Evolutionary conservation across 1,140 invertebrate species (phyloP), one percentile per base, ranked within the genome.

Genomic region (Sinella curviseta): DNA sequence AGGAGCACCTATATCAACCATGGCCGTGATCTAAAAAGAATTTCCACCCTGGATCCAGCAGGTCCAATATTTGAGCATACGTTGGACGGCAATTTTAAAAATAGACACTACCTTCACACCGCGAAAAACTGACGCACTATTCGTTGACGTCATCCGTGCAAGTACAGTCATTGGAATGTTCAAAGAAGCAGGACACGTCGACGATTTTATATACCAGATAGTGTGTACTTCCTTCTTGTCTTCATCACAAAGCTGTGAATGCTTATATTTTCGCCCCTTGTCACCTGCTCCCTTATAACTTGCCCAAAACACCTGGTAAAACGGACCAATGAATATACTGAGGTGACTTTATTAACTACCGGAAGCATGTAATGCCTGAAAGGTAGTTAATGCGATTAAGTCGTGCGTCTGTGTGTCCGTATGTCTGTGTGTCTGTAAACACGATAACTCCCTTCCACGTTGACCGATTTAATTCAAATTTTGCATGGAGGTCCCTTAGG

Each of bases 51-150:
- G 0, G 74, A 76, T 55, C 36, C 74, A 26, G 74, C 74, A 30
- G 74, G 74, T 1, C 74, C 74, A 48, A 76, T 76, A 54, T 76
- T 76, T 55, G 74, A 76, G 31, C 48, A 76, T 30, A 4, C 36
- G 0, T 17, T 54, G 30, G n/a, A 48, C 26, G 28, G n/a, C 12
- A n/a, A 54, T 2, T 39, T 28, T 2, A n/a, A 20, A 31, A 1
- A 36, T 54, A 1, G 20, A 76, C 36, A 55, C 1, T 28, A 76
- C 74, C 28, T 54, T 54, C 36, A 39, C 74, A 12, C 20, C 55
- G 26, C 2, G 39, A 14, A 76, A 76, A 24, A 28, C 74, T 26
- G 74, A 76, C 48, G 74, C 74, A 1, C 1, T 12, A 1, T 76
- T 76, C n/a, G 17, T 76, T 2, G 74, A 76, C n/a, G 74, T 76